phyloP scores from a whole-genome alignment of 2,797 vertebrate genomes.

The Aythya fuligula region DNA sequence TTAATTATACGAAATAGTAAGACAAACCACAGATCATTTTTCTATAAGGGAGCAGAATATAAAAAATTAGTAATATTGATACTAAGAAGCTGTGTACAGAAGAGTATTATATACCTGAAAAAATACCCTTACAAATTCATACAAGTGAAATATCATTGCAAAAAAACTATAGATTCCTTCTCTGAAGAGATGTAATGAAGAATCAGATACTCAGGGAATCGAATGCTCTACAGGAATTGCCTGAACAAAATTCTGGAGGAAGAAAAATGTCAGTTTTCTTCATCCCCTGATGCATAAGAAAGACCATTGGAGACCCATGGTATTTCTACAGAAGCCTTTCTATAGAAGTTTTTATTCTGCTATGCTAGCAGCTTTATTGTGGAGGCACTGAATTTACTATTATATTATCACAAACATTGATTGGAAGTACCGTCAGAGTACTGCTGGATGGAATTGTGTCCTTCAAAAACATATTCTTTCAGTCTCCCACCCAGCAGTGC shows the following conservation, averaged over 20 bases:
- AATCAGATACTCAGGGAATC: background rate
- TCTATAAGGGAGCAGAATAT: background rate
- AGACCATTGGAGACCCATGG: background rate
- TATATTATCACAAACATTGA: background rate
- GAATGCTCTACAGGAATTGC: background rate
- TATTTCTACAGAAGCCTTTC: background rate
- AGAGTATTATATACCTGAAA: background rate
- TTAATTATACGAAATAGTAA: background rate
- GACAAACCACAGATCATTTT: background rate
- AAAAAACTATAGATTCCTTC: background rate
- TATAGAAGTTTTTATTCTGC: background rate
- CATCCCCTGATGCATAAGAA: background rate
- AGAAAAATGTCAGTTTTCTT: background rate
- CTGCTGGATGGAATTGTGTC: background rate
- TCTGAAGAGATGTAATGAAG: background rate
- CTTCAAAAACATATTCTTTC: background rate
- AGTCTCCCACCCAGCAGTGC: background rate
- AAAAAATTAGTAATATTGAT: background rate
- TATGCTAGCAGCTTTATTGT: background rate
- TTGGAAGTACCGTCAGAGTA: background rate
- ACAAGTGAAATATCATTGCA: background rate
- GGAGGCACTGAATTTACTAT: background rate
- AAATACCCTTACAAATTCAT: background rate
- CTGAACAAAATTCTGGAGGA: background rate
- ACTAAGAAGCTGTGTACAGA: background rate